phyloP scores from a whole-genome alignment of 2,113 vertebrate genomes.

The Poeciliopsis occidentalis region DNA sequence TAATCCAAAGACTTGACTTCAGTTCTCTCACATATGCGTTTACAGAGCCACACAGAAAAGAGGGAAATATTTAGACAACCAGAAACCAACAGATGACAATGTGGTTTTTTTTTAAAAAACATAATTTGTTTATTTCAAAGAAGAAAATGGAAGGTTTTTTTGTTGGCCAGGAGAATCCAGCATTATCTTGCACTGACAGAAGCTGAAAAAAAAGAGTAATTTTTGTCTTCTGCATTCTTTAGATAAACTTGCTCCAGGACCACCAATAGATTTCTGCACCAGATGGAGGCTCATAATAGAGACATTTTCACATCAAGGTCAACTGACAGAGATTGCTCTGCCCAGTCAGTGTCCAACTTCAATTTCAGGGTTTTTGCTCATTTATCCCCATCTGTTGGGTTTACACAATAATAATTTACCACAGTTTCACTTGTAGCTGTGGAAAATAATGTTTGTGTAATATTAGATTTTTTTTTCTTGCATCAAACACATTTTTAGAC shows the following conservation, averaged over 20 bases:
- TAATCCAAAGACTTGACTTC: background rate
- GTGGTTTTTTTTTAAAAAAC: background rate
- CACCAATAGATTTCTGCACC: conserved; percentile 1
- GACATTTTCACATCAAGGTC: background rate
- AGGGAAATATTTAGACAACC: background rate
- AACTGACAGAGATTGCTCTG: background rate
- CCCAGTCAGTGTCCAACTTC: background rate
- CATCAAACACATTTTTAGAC: background rate
- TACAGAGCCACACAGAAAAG: background rate
- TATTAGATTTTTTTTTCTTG: background rate
- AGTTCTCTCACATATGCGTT: background rate
- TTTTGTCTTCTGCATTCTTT: background rate
- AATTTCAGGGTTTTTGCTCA: background rate
- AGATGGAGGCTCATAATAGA: background rate
- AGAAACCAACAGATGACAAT: background rate
- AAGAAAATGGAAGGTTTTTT: background rate
- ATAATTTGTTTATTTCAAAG: background rate
- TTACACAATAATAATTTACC: background rate
- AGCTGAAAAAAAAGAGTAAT: background rate
- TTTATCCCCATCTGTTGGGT: background rate
- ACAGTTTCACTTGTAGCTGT: background rate
- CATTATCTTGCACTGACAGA: background rate
- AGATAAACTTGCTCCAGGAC: background rate
- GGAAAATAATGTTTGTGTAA: background rate
- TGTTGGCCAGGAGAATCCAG: background rate